Conservation (phyloP, 2,888 invertebrate species). For the Cantharis nigra region DNA sequence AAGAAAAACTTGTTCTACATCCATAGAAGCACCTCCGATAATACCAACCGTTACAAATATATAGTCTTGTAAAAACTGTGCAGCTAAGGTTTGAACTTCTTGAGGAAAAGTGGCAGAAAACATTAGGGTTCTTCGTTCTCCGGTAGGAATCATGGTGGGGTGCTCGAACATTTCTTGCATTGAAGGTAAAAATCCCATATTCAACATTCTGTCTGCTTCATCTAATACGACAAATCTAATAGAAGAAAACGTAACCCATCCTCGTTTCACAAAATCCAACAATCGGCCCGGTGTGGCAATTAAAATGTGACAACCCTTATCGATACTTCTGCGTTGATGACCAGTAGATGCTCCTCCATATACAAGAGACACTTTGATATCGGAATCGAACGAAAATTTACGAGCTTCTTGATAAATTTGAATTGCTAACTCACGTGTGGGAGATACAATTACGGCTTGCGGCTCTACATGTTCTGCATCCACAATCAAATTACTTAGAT, state of each 20-base stretch:
- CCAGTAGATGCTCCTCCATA: constrained; percentile 86
- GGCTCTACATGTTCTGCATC: constrained; percentile 69
- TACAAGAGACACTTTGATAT: constrained; percentile 73
- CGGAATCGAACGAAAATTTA: constrained; percentile 78
- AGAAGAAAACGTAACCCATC: constrained; percentile 61
- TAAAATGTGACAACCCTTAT: constrained; percentile 70
- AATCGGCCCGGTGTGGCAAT: constrained; percentile 77
- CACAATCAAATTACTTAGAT: constrained; percentile 59
- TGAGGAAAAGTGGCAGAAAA: constrained; percentile 79
- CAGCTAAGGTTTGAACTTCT: constrained; percentile 77
- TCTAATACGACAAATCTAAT: constrained; percentile 73
- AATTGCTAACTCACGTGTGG: constrained; percentile 88
- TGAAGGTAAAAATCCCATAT: constrained; percentile 69
- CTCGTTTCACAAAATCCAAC: constrained; percentile 66
- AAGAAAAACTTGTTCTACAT: constrained; percentile 82
- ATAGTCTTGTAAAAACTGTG: constrained; percentile 77
- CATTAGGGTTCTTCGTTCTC: constrained; percentile 69
- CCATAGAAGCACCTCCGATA: constrained; percentile 89
- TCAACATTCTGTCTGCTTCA: constrained; percentile 82
- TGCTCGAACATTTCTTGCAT: constrained; percentile 68
- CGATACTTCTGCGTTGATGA: constrained; percentile 65
- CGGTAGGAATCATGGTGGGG: constrained; percentile 60
- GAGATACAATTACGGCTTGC: constrained; percentile 83
- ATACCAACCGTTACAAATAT: constrained; percentile 88
- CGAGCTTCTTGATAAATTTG: constrained; percentile 87